Base-by-base conservation (phyloP, 2,113 vertebrate genomes). In the Numenius arquata region DNA sequence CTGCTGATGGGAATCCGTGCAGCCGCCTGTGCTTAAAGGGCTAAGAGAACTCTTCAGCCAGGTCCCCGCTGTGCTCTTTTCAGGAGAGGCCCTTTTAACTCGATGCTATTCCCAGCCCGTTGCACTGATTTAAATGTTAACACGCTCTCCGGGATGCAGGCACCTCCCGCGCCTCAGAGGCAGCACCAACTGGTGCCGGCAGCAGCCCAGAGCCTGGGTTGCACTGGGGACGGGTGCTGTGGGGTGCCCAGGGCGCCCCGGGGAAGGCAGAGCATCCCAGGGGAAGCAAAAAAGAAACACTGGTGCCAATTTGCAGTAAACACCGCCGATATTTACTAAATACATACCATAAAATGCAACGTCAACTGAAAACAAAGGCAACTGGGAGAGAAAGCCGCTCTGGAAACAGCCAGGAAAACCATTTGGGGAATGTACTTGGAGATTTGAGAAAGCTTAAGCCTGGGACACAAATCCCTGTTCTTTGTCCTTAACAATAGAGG, bases 31-130 rank as follows among this genome's bases (percentile, higher is more conserved):
- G 76, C 94, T 95, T 45, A 19, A 74, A 76, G 90, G 67, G 91
- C 95, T 89, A 16, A 84, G 96, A 96, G 91, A 93, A 83, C 95
- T 70, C 93, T 97, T 93, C 86, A 97, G 93, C 94, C 90, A 43
- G 25, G 90, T 75, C 94, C 93, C 95, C 11, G 90, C 94, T 96
- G 96, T 36, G 94, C 94, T 88, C 88, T 90, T 92, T 96, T 92
- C 90, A 96, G 52, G 86, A 95, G 95, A 96, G 90, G 91, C 25
- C 82, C 85, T 94, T 94, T 96, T 85, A 96, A 26, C 85, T 66
- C 17, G 30, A 29, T 47, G 93, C 86, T 80, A 25, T 76, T 96
- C 95, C 78, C 90, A 92, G 96, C 11, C 88, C 94, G 34, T 11
- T 0, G 73, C 75, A 2, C 78, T 81, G 82, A 95, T 91, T 76